Evolutionary conservation across 2,797 vertebrate species (phyloP), one percentile per base, ranked within the genome.

Genomic region (Threskiornis aethiopicus): DNA sequence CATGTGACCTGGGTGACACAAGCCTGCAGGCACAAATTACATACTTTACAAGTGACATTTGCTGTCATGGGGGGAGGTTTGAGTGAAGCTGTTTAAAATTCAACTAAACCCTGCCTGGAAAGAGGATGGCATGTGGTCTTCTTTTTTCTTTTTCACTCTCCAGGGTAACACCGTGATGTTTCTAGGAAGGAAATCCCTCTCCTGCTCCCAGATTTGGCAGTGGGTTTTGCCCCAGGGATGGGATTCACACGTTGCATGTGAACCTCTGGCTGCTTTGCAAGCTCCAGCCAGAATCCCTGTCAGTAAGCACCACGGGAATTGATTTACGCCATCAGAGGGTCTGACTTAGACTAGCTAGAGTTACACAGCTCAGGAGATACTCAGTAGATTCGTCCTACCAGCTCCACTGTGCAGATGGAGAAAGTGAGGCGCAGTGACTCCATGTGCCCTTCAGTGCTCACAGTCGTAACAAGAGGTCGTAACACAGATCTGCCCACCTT

Each of bases 21-120:
- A 91, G 73, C 61, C 89, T 39, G 87, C 79, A 70, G 82, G 93
- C 83, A 61, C 85, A 93, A 90, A 95, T 84, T 90, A 79, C 72
- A 69, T 64, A 57, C 76, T 89, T 86, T 61, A 47, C 85, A 90
- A 95, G 65, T 62, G 93, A 88, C 72, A 93, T 95, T 81, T 79
- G 62, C 77, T 95, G 91, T 84, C 91, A 59, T 0, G 19, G 54
- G n/a, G 94, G 62, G 57, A 91, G 78, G 49, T 57, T 73, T 26
- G 64, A 87, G 76, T 0, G 11, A 88, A 28, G 46, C 73, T 95
- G 28, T 61, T 96, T 86, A 90, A 84, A 93, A 96, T 88, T 47
- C 85, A 79, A 1, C 82, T 55, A 13, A 91, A 86, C 29, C 72
- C 76, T 89, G 84, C n/a, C 72, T 29, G 4, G 87, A 81, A 93